phyloP scores from a whole-genome alignment of 2,888 invertebrate genomes.

The Hyalella azteca region DNA sequence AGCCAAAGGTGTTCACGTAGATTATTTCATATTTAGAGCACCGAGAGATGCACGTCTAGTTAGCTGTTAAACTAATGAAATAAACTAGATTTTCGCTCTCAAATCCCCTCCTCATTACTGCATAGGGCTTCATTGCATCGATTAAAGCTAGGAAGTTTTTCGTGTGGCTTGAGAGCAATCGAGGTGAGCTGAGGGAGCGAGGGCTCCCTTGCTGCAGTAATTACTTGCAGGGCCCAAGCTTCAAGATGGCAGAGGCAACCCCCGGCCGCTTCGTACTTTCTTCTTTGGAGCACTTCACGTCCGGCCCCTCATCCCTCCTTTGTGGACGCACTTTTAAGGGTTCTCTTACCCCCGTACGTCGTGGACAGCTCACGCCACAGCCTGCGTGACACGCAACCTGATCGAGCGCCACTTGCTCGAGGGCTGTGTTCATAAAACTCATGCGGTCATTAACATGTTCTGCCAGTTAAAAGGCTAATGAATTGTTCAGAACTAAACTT shows the following conservation, averaged over 20 bases:
- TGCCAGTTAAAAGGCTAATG: too few relatives aligned
- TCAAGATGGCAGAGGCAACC: conserved; percentile 24
- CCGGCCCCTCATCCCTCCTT: conserved; percentile 2
- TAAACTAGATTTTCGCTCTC: too few relatives aligned
- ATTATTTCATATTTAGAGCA: too few relatives aligned
- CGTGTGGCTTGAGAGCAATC: conserved; percentile 1
- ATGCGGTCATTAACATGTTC: too few relatives aligned
- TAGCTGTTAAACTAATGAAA: too few relatives aligned
- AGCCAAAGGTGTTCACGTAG: too few relatives aligned
- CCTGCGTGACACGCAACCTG: neutral
- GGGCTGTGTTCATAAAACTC: too few relatives aligned
- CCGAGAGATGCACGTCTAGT: too few relatives aligned
- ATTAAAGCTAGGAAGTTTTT: conserved; percentile 16
- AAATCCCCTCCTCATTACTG: conserved; percentile 21
- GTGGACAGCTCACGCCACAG: neutral
- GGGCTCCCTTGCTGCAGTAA: conserved; percentile 3
- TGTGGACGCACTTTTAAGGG: neutral
- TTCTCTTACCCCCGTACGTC: neutral
- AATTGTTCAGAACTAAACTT: too few relatives aligned
- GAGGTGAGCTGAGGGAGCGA: conserved; percentile 10
- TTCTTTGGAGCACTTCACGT: conserved; percentile 8
- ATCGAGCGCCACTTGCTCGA: too few relatives aligned
- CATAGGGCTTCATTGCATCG: conserved; percentile 21
- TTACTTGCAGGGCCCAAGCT: conserved; percentile 24
- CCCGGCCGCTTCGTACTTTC: conserved; percentile 5